These are phyloP conservation scores for Pampus argenteus DNA, from an alignment of 2,797 vertebrate genomes.

Conservation along the genomic window DNA sequence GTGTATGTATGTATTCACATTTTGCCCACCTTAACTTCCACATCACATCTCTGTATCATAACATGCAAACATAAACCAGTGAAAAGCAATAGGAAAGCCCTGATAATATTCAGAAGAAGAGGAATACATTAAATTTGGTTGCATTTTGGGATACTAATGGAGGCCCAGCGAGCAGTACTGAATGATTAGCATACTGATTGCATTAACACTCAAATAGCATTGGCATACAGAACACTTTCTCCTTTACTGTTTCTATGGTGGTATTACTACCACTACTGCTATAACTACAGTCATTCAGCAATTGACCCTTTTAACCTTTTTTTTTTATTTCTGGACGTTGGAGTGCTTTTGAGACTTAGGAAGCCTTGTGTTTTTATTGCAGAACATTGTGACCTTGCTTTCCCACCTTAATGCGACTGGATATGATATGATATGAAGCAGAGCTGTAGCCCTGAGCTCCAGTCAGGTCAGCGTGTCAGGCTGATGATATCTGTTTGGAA, in stretches of 20 bases:
- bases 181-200: background rate
- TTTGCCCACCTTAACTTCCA: fast-evolving
- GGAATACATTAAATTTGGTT: background rate
- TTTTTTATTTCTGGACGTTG: background rate
- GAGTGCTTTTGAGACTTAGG: background rate
- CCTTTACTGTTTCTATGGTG: background rate
- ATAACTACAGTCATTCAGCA: background rate
- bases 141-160: background rate
- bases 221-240: too few species aligned
- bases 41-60: background rate
- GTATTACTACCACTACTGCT: background rate
- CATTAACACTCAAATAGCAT: background rate
- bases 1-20: too few species aligned
- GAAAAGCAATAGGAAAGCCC: background rate
- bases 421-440: constrained; percentile 46
- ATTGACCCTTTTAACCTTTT: constrained; percentile 11
- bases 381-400: constrained; percentile 18
- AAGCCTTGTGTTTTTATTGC: constrained; percentile 34
- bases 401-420: constrained; percentile 34
- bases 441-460: constrained; percentile 37
- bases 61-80: background rate
- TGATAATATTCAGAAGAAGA: background rate
- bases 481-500: constrained; percentile 60
- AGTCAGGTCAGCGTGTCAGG: constrained; percentile 54
- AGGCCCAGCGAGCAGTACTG: background rate